Base-by-base conservation (phyloP, 2,113 vertebrate genomes). In the Nipponia nippon region DNA sequence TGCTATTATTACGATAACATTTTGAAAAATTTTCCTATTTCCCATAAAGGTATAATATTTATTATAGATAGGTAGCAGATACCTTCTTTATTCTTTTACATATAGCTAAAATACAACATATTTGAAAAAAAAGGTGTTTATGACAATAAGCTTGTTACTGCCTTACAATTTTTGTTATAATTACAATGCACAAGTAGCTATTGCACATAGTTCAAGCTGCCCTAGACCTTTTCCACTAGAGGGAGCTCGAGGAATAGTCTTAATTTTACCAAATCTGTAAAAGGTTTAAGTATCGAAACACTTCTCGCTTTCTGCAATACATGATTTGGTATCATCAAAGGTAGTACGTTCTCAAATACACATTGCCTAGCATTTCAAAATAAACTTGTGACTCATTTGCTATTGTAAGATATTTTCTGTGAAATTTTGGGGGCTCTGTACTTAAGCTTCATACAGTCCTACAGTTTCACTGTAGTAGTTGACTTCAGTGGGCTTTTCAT, bases 151-250 rank as follows among this genome's bases (percentile, higher is more conserved):
- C 2, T 52, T 32, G 8, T 47, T 85, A 10, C 42, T 62, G 25
- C 38, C 6, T 83, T 30, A 40, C 0, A 50, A 12, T 61, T 85
- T 42, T 67, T 55, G 16, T 56, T 50, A 6, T 3, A 36, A 44
- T 80, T n/a, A 38, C 71, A 95, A 73, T 56, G 71, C 76, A 86
- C 52, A 59, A 52, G 71, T 49, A 87, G 79, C 75, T 86, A 65
- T 1, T 61, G 46, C 73, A 66, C 0, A 0, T 4, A 25, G 49
- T 11, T 73, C 13, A 26, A 17, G 1, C 27, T 40, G 34, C 16
- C 8, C n/a, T 17, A 82, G 0, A 44, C 10, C 14, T 82, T n/a
- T 44, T 46, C 77, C 97, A 96, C 89, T 47, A 95, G 97, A 92
- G 95, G 96, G 97, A 47, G 89, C 10, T 30, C 42, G 1, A 87